Conservation (phyloP, 2,797 vertebrate genomes). For the Eulemur rubriventer region DNA sequence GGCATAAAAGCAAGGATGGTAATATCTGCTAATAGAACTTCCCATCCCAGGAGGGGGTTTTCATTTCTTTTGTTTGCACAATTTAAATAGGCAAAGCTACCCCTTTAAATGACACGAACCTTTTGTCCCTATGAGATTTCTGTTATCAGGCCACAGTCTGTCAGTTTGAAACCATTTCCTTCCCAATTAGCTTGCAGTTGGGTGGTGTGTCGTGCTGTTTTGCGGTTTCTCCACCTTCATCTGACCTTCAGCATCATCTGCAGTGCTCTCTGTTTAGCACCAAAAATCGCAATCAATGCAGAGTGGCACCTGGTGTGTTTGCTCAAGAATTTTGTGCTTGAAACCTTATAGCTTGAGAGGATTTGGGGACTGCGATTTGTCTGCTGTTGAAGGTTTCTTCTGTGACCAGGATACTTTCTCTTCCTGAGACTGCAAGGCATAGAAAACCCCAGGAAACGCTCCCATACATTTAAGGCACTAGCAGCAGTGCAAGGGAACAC, state of each 20-base stretch:
- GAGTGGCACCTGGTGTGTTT: conserved; percentile 45
- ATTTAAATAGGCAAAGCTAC: conserved; percentile 75
- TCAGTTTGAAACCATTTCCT: conserved; percentile 75
- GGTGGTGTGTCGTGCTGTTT: conserved; percentile 65
- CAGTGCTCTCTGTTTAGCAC: conserved; percentile 67
- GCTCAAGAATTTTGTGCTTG: conserved; percentile 53
- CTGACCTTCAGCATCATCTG: conserved; percentile 79
- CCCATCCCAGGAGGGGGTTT: conserved; percentile 69
- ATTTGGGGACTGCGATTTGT: not conserved
- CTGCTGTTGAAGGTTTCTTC: conserved; percentile 43
- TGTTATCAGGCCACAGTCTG: conserved; percentile 65
- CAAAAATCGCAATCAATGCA: conserved; percentile 66
- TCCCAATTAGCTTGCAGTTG: conserved; percentile 72
- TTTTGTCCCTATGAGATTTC: conserved; percentile 70
- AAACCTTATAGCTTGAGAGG: conserved; percentile 43
- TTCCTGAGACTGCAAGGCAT: not conserved
- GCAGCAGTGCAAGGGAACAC: conserved; percentile 21
- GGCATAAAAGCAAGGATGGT: conserved; percentile 79
- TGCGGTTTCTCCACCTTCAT: conserved; percentile 67
- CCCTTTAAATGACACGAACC: conserved; percentile 66
- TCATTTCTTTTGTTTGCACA: conserved; percentile 79
- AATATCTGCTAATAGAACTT: conserved; percentile 80
- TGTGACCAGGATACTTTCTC: conserved; percentile 20
- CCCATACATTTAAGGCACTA: conserved; percentile 22
- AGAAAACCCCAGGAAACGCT: conserved; percentile 15